Evolutionary conservation across 2,113 vertebrate genomes (phyloP).

Genomic region (Scomber japonicus): DNA sequence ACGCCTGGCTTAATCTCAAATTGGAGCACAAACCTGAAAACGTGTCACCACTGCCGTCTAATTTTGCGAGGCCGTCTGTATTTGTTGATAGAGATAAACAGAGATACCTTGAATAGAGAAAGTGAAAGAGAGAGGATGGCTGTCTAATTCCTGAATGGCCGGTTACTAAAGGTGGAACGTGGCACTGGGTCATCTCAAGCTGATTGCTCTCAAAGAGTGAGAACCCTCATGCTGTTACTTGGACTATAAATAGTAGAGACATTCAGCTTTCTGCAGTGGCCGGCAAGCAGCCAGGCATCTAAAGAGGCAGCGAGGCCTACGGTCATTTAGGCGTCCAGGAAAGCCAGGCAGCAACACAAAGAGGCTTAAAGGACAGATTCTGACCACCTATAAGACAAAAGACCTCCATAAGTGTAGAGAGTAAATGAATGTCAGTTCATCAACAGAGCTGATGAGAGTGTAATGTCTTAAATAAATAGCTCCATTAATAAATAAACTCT

Average conservation of each 20-base stretch:
- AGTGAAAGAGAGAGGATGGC: background rate
- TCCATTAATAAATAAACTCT: background rate
- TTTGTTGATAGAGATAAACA: no score
- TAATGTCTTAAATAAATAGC: background rate
- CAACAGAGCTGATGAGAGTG: background rate
- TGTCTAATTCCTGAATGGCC: constrained; percentile 7
- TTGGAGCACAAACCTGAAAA: background rate
- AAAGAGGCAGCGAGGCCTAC: constrained; percentile 43
- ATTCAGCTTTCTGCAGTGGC: constrained; percentile 52
- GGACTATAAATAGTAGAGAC: constrained; percentile 69
- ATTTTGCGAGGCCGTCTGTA: background rate
- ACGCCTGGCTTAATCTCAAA: background rate
- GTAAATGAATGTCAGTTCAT: background rate
- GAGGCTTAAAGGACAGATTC: constrained; percentile 14
- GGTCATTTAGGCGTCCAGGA: constrained; percentile 26
- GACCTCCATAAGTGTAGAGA: background rate
- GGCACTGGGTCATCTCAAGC: constrained; percentile 60
- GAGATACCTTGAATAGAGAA: background rate
- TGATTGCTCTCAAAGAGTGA: constrained; percentile 54
- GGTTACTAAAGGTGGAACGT: constrained; percentile 46
- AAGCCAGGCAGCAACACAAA: constrained; percentile 24
- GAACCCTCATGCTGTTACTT: constrained; percentile 58
- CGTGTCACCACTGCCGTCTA: background rate
- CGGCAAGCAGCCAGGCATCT: constrained; percentile 31
- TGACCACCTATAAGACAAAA: background rate